Conservation (phyloP, 1,140 invertebrate species). For the Steinernema feltiae region DNA sequence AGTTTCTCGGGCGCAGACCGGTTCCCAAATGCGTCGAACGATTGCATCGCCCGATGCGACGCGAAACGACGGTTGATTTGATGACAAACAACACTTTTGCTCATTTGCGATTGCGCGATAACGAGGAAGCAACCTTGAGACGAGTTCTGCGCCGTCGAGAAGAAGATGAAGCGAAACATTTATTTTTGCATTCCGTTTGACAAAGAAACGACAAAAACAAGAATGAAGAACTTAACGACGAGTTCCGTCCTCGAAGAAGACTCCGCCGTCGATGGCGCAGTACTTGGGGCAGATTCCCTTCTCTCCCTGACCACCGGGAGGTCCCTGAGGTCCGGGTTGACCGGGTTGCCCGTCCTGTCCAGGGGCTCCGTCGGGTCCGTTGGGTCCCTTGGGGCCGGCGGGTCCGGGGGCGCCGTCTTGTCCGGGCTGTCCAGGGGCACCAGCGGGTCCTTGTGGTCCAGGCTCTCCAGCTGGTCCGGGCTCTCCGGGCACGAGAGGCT, state of each 20-base stretch:
- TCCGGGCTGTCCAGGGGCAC: too few relatives aligned
- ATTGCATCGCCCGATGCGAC: background rate
- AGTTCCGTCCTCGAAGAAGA: slow-evolving; percentile 56
- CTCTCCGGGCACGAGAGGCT: too few relatives aligned
- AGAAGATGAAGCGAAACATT: background rate
- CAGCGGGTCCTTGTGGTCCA: too few relatives aligned
- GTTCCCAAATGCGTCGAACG: background rate
- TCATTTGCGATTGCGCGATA: background rate
- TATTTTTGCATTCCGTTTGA: background rate
- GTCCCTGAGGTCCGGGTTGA: slow-evolving; percentile 22
- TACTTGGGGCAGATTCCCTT: slow-evolving; percentile 55
- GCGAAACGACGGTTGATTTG: background rate
- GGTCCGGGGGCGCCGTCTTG: too few relatives aligned
- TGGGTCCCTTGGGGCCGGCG: too few relatives aligned
- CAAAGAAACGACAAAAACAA: background rate
- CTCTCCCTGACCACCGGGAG: slow-evolving; percentile 37
- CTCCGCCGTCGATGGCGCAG: slow-evolving; percentile 54
- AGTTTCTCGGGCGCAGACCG: background rate
- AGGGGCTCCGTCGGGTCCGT: too few relatives aligned
- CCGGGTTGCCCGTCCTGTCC: too few relatives aligned
- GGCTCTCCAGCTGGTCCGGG: too few relatives aligned
- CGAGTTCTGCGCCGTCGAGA: background rate
- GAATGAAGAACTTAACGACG: slow-evolving; percentile 31
- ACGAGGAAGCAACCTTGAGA: background rate
- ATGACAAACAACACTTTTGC: background rate